Conservation (phyloP, 2,888 invertebrate species). For the Fabriciana adippe region DNA sequence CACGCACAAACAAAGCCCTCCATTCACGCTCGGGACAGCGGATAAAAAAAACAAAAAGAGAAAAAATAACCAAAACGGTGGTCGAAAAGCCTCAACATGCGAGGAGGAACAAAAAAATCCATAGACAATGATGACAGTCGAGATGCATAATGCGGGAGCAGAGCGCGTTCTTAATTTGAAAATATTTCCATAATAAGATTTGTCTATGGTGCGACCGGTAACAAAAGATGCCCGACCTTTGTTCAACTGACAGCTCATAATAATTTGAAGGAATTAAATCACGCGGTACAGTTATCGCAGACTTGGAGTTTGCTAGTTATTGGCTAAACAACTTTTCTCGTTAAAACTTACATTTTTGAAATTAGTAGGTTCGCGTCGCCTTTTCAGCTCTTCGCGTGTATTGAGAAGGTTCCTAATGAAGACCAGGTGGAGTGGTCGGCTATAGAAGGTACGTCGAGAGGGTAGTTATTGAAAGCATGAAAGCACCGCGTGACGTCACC, state of each 20-base stretch:
- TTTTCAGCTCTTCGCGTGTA: constrained; percentile 67
- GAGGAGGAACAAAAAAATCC: constrained; percentile 77
- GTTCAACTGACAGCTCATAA: constrained; percentile 70
- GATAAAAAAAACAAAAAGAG: constrained; percentile 59
- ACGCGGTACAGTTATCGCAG: constrained; percentile 41
- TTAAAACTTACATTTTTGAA: constrained; percentile 71
- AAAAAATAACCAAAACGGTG: constrained; percentile 79
- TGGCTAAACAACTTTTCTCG: constrained; percentile 74
- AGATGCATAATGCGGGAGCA: constrained; percentile 81
- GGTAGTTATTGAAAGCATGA: constrained; percentile 81
- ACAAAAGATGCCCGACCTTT: constrained; percentile 74
- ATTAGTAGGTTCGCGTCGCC: constrained; percentile 65
- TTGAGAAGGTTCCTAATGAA: constrained; percentile 76
- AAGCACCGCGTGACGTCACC: constrained; percentile 78
- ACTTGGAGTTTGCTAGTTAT: constrained; percentile 54
- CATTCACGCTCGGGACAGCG: constrained; percentile 78
- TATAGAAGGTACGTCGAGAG: constrained; percentile 78
- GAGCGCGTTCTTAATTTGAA: constrained; percentile 79
- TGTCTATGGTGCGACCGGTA: constrained; percentile 77
- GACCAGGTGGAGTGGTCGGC: constrained; percentile 78
- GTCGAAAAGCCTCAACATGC: constrained; percentile 81
- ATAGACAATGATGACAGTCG: constrained; percentile 81
- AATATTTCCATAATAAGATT: constrained; percentile 83
- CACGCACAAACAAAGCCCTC: constrained; percentile 79
- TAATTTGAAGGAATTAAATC: constrained; percentile 72